These are phyloP conservation scores for Dryoscopus gambensis DNA, from an alignment of 2,113 vertebrate species.

Conservation along the genomic window DNA sequence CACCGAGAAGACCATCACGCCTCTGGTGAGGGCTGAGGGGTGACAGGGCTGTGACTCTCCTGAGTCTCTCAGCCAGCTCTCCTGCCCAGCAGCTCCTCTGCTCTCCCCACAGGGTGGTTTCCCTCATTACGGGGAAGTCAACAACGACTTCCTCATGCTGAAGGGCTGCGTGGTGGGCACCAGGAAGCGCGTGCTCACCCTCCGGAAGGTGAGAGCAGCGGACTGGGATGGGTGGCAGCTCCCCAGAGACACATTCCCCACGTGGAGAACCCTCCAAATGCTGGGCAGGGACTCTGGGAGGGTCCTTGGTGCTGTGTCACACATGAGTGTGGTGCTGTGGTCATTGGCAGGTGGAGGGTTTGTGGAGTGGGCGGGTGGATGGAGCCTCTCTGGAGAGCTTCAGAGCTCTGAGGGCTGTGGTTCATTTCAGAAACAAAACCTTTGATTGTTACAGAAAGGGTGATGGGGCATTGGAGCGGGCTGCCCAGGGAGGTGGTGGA, in stretches of 20 bases:
- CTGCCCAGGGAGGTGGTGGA: neutral
- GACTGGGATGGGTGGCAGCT: neutral
- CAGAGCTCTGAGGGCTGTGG: neutral
- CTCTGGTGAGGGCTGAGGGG: conserved; percentile 63
- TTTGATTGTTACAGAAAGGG: neutral
- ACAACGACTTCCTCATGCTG: conserved; percentile 81
- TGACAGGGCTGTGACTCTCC: neutral
- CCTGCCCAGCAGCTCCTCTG: neutral
- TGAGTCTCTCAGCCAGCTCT: neutral
- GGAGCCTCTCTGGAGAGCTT: neutral
- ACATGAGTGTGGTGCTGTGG: neutral
- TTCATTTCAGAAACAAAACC: neutral
- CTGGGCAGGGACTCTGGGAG: neutral
- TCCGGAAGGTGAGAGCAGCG: conserved; percentile 75
- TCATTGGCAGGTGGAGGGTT: rapidly evolving
- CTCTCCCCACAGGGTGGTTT: conserved; percentile 74
- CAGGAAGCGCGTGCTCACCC: conserved; percentile 79
- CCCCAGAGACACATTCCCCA: neutral
- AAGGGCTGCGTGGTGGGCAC: conserved; percentile 82
- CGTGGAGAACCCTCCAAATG: rapidly evolving
- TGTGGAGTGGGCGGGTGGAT: neutral
- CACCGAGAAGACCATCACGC: conserved; percentile 77
- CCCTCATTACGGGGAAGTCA: conserved; percentile 80
- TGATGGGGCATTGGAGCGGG: neutral
- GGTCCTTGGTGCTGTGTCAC: neutral